Evolutionary conservation across 2,888 invertebrate species (phyloP), one percentile per base, ranked within the genome.

Genomic region (Nycteola revayana): DNA sequence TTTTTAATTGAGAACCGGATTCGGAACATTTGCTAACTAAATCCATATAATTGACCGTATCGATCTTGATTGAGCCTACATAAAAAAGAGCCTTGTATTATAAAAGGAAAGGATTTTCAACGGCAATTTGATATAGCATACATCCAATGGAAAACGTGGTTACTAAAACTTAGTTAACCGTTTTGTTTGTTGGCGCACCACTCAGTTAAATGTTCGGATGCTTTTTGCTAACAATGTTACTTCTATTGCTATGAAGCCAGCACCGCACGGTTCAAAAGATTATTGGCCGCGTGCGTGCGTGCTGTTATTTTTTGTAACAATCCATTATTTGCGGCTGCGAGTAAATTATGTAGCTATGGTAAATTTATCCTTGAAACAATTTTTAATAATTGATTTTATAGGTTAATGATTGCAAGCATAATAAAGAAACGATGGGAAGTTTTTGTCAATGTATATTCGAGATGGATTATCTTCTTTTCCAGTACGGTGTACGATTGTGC

Each of bases 71-170:
- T 60, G 54, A 35, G 57, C 47, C 57, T 50, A 60, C 7, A 32
- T 21, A 59, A 51, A 59, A 53, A 52, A 43, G 32, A 42, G 9
- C 49, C 57, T 56, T 56, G 36, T 52, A 49, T 49, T 34, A 31
- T 28, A 27, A 22, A 8, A 34, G 26, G 39, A 30, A 56, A 42
- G 43, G 47, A 60, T 56, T 60, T 36, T 47, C 33, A 45, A 56
- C 44, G 60, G 57, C 39, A 34, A 56, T 60, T 60, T 38, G 49
- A 60, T 56, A 26, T 57, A 60, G 60, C 36, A 57, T 48, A 58
- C 30, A 32, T 43, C 48, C 42, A 29, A 27, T 38, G 30, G 3
- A 40, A 33, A 42, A 57, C 18, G 17, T 9, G 9, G 26, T 28
- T 36, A 36, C 20, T 26, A 28, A 42, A 21, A 37, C 33, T 33